Conservation (phyloP, 53 echinoderm and acorn worm species). For the Apostichopus leukothele region DNA sequence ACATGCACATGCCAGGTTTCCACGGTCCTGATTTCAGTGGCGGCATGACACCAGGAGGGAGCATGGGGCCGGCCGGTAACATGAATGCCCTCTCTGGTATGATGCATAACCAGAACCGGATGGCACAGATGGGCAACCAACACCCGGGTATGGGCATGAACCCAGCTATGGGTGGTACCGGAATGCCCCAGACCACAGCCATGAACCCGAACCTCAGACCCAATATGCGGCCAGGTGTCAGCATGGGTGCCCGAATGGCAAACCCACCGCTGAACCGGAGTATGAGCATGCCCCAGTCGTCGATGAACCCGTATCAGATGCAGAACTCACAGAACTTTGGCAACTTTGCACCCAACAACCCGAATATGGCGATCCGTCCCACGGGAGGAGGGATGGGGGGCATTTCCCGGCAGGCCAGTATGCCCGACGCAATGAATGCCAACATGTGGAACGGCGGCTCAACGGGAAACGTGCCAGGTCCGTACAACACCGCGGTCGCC, state of each 20-base stretch:
- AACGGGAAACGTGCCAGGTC: slow-evolving; percentile 7
- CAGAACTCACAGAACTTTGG: slow-evolving; percentile 29
- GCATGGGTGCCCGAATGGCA: slow-evolving; percentile 59
- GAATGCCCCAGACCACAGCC: slow-evolving; percentile 52
- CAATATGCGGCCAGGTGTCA: slow-evolving; percentile 58
- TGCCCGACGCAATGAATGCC: slow-evolving; percentile 44
- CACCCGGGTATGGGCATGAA: slow-evolving; percentile 72
- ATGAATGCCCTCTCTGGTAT: slow-evolving; percentile 50
- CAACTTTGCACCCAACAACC: slow-evolving; percentile 7
- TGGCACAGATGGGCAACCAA: slow-evolving; percentile 71
- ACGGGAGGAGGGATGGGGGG: background rate
- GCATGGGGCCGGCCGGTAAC: slow-evolving; percentile 37
- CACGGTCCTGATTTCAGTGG: slow-evolving; percentile 39
- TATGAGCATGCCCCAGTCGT: slow-evolving; percentile 63
- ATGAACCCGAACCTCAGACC: slow-evolving; percentile 86
- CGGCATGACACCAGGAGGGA: slow-evolving; percentile 45
- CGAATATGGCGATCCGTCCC: slow-evolving; percentile 41
- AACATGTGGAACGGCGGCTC: slow-evolving; percentile 70
- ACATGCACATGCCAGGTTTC: slow-evolving; percentile 41
- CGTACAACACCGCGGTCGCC: slow-evolving; percentile 52
- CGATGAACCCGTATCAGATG: slow-evolving; percentile 45
- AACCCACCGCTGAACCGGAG: slow-evolving; percentile 49
- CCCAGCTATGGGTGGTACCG: slow-evolving; percentile 58
- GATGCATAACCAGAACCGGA: slow-evolving; percentile 62
- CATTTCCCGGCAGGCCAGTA: slow-evolving; percentile 44